Base-by-base conservation (phyloP, 2,113 vertebrate species). In the Xenotilapia flavipinnis region DNA sequence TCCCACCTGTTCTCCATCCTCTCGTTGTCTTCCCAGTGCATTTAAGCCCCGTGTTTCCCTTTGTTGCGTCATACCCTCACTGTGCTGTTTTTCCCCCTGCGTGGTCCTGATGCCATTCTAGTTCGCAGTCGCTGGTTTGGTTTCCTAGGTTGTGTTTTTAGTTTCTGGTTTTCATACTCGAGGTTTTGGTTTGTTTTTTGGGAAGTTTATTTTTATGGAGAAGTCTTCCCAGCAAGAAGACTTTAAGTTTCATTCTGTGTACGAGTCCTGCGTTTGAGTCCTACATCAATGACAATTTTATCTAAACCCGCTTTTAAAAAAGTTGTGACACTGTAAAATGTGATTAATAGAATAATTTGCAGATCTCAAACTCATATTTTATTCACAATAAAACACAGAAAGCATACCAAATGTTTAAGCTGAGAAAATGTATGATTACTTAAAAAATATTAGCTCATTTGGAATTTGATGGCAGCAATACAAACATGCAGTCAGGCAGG, bases 1-100 rank as follows among this genome's bases (percentile, higher is more conserved):
- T 62, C 9, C 28, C 58, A 62, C 58, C 31, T 36, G 17, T 65
- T 65, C 31, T 5, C 60, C 17, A 65, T n/a, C 60, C 17, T 65
- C 31, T 7, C 17, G 2, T 36, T n/a, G 17, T 3, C 60, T 65
- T 38, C 3, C 0, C 60, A n/a, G 31, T 2, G 60, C 60, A 38
- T 65, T 36, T 65, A 36, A 36, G 31, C 10, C 31, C 17, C 2
- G 9, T 3, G 31, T 36, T 62, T 12, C 9, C 3, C 17, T 0
- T 31, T 60, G 14, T 0, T 2, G 0, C 0, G 1, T 36, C 0
- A 0, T 65, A 7, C 1, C 10, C 1, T 38, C 31, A 7, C 10
- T n/a, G 58, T 33, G 31, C 17, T 36, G 3, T n/a, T 38, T n/a
- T 38, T 36, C 4, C 6, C 17, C 6, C 31, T 36, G 31, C 0